phyloP scores from a whole-genome alignment of 2,797 vertebrate species.

The Mastacembelus armatus region DNA sequence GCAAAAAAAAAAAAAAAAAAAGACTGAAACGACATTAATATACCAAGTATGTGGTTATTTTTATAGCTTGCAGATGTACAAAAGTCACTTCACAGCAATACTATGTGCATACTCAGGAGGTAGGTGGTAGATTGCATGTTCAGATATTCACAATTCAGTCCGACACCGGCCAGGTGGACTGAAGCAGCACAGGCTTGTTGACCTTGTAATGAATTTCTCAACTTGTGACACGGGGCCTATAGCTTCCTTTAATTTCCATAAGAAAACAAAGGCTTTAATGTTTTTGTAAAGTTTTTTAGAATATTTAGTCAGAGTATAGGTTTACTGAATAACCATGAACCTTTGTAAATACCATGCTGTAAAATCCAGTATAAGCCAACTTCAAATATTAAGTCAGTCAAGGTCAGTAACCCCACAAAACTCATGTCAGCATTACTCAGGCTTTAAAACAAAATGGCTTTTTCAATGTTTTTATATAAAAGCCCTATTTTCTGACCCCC shows the following conservation, averaged over 20 bases:
- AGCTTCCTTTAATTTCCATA: constrained; percentile 18
- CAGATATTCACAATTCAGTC: constrained; percentile 45
- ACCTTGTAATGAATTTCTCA: constrained; percentile 46
- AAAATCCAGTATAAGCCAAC: constrained; percentile 31
- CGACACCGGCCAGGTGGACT: constrained; percentile 24
- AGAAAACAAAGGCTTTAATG: constrained; percentile 16
- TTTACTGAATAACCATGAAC: constrained; percentile 18
- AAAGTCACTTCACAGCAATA: constrained; percentile 29
- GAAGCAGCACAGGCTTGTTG: constrained; percentile 23
- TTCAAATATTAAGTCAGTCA: constrained; percentile 33
- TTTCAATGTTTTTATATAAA: constrained; percentile 60
- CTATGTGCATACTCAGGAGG: constrained; percentile 20
- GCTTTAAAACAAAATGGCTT: constrained; percentile 49
- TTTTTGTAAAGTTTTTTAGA: neutral
- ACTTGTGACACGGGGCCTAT: constrained; percentile 7
- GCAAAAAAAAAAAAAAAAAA: neutral
- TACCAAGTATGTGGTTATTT: constrained; percentile 19
- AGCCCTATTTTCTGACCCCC: constrained; percentile 50
- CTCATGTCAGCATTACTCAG: constrained; percentile 17
- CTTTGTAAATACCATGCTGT: constrained; percentile 24
- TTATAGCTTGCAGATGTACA: constrained; percentile 47
- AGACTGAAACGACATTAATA: constrained; percentile 16
- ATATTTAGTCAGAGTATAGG: constrained; percentile 4
- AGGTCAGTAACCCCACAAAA: constrained; percentile 30
- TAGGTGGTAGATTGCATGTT: constrained; percentile 39